These are phyloP conservation scores for Grallaria varia DNA, from an alignment of 2,113 vertebrate genomes.

Conservation along the genomic window DNA sequence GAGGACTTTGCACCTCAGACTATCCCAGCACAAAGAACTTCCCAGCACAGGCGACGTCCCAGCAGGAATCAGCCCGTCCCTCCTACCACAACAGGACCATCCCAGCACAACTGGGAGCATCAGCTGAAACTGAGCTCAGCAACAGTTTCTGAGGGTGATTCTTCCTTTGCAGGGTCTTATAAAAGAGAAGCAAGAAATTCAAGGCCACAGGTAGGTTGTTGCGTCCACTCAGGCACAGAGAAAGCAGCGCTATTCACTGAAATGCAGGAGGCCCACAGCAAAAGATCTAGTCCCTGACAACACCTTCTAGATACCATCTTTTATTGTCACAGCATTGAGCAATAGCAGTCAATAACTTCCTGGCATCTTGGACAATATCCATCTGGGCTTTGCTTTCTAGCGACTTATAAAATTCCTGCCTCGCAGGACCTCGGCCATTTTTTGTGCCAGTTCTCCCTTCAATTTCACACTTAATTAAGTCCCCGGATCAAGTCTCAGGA, in stretches of 20 bases:
- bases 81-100: background rate
- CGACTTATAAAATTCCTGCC: background rate
- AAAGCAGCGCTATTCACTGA: background rate
- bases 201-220: background rate
- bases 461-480: slow-evolving; percentile 55
- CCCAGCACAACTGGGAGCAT: background rate
- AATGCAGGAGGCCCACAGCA: background rate
- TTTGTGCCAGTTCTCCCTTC: background rate
- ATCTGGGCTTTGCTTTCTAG: background rate
- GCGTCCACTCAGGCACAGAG: background rate
- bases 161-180: background rate
- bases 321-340: background rate
- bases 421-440: background rate
- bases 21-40: background rate
- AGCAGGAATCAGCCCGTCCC: background rate
- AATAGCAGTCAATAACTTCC: background rate
- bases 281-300: background rate
- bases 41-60: background rate
- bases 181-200: background rate
- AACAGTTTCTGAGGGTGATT: background rate
- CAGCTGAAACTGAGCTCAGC: background rate
- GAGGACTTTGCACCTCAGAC: fast-evolving
- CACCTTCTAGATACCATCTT: background rate
- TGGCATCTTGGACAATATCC: slow-evolving; percentile 1
- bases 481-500: slow-evolving; percentile 10